Base-by-base conservation (phyloP, 1,140 invertebrate genomes). In the Calosoma granatense region DNA sequence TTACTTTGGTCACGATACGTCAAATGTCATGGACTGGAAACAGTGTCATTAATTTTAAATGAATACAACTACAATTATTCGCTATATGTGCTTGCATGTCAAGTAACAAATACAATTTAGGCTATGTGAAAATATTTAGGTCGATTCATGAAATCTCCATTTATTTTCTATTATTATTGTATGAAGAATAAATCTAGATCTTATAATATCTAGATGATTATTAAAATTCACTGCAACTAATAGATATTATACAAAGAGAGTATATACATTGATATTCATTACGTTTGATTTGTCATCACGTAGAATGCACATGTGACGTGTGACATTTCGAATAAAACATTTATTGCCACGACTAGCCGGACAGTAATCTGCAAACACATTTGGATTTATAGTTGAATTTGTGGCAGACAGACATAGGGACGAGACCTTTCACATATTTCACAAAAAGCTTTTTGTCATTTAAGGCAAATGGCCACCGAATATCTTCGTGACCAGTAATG, bases 121-220 rank as follows among this genome's bases (percentile, higher is more conserved):
- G 26, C 26, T 9, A 36, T 9, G n/a, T 9, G n/a, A 36, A 36
- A 36, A 36, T n/a, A 36, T 36, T 9, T 36, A 36, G 17, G 6
- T 11, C 43, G 43, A 51, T 6, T 6, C 6, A 51, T 51, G 6
- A 9, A 9, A 51, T 51, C 6, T 15, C 4, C 6, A 15, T 51
- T 6, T 15, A 51, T 51, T 11, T 51, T 11, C 17, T 11, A 11
- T 11, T 51, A 51, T 51, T 11, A 11, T 11, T 51, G 17, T 51
- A 51, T 51, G n/a, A n/a, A n/a, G n/a, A n/a, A 51, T 51, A 51
- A 11, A 51, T 51, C 6, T 51, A 51, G 6, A 51, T 51, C 6
- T 51, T 11, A 11, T 11, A 11, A 51, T 51, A 51, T 51, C 6
- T 51, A 51, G 6, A 51, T 51, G 17, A 11, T 11, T 51, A 51